These are phyloP conservation scores for Pseudopipra pipra DNA, from an alignment of 2,113 vertebrate species.

Conservation along the genomic window DNA sequence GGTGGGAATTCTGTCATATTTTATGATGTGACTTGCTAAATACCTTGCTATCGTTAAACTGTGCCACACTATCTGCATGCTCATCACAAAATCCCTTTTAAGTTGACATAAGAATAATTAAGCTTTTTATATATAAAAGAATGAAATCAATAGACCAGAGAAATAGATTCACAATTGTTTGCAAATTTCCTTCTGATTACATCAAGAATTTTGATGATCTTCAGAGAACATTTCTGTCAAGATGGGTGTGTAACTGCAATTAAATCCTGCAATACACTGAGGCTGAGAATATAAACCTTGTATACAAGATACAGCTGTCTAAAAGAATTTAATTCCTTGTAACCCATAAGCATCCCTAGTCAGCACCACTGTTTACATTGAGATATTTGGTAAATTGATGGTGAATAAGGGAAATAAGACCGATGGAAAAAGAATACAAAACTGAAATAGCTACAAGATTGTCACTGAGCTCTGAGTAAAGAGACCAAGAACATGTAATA, in stretches of 20 bases:
- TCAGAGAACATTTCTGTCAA: background rate
- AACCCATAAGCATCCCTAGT: background rate
- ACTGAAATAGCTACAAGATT: background rate
- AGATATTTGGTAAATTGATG: background rate
- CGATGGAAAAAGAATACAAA: background rate
- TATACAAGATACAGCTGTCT: background rate
- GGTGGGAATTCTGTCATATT: background rate
- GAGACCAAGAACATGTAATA: background rate
- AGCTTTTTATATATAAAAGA: background rate
- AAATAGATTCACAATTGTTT: background rate
- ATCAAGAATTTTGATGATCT: background rate
- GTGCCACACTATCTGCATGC: background rate
- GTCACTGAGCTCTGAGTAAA: background rate
- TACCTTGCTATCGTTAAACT: background rate
- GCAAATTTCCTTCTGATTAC: background rate
- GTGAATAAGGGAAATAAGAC: background rate
- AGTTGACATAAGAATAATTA: background rate
- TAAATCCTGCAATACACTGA: background rate
- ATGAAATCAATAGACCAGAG: background rate
- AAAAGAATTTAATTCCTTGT: background rate
- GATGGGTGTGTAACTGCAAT: background rate
- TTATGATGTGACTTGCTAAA: background rate
- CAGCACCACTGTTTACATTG: background rate
- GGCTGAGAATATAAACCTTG: background rate
- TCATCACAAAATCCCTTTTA: background rate